phyloP scores from a whole-genome alignment of 37 sponge, comb jelly and placozoan genomes.

The Chondrosia reniformis region DNA sequence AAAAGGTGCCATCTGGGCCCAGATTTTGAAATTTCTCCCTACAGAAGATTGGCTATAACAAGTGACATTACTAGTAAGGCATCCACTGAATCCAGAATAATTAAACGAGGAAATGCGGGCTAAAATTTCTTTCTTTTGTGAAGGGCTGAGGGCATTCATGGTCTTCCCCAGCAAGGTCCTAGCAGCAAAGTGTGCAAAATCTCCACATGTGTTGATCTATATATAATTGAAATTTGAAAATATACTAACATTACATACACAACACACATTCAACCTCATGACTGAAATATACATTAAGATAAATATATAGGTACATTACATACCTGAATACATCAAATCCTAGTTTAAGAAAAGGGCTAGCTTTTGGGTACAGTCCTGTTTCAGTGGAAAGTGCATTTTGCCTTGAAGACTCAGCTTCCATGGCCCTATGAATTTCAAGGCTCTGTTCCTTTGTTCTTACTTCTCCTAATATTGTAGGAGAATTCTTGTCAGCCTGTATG shows the following conservation, averaged over 20 bases:
- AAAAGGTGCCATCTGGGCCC: constrained; percentile 38
- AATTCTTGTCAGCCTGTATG: background rate
- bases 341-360: background rate
- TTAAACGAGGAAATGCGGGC: constrained; percentile 19
- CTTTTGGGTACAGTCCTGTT: background rate
- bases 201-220: constrained; percentile 39
- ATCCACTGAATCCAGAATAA: constrained; percentile 20
- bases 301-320: background rate
- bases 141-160: constrained; percentile 4
- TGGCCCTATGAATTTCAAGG: background rate
- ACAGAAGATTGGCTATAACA: constrained; percentile 26
- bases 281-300: background rate
- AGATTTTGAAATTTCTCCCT: constrained; percentile 40
- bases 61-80: constrained; percentile 7
- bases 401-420: background rate
- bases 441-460: background rate
- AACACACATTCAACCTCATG: background rate
- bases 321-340: background rate
- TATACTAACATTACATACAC: background rate
- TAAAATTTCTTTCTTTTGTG: constrained; percentile 20
- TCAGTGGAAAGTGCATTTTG: background rate
- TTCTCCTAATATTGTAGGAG: background rate
- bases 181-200: constrained; percentile 38
- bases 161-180: constrained; percentile 19
- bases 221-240: background rate